These are phyloP conservation scores for Acleris cristana DNA, from an alignment of 2,888 invertebrate species.

Conservation along the genomic window DNA sequence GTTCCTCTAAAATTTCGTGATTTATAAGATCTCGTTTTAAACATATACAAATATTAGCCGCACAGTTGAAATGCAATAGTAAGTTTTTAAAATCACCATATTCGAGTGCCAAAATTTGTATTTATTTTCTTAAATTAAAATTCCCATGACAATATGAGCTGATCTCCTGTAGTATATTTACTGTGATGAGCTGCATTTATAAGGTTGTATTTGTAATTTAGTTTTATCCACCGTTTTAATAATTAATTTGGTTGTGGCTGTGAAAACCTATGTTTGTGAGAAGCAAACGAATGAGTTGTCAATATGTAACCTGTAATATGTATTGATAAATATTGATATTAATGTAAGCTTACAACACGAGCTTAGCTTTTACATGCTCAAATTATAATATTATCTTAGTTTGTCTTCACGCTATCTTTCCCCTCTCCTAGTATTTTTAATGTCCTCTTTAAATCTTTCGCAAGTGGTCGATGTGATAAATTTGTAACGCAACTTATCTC, in stretches of 20 bases:
- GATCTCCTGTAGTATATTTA: slow-evolving; percentile 21
- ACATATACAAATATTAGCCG: background rate
- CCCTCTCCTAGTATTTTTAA: slow-evolving; percentile 51
- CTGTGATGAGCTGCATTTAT: slow-evolving; percentile 39
- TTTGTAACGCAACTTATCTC: background rate
- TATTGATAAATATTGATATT: slow-evolving; percentile 56
- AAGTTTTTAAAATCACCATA: slow-evolving; percentile 25
- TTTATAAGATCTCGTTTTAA: background rate
- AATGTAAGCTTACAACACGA: slow-evolving; percentile 66
- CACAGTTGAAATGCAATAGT: slow-evolving; percentile 13
- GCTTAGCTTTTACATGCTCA: slow-evolving; percentile 77
- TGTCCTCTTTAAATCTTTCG: slow-evolving; percentile 43
- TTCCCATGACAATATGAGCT: slow-evolving; percentile 3
- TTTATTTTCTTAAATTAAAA: slow-evolving; percentile 29
- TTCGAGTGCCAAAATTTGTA: slow-evolving; percentile 46
- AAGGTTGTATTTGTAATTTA: slow-evolving; percentile 32
- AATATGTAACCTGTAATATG: slow-evolving; percentile 39
- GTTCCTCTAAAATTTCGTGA: background rate
- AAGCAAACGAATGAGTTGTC: slow-evolving; percentile 44
- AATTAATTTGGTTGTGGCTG: slow-evolving; percentile 47
- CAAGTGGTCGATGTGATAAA: slow-evolving; percentile 39
- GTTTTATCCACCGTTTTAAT: slow-evolving; percentile 37
- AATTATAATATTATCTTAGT: slow-evolving; percentile 51
- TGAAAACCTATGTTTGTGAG: slow-evolving; percentile 44
- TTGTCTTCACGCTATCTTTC: slow-evolving; percentile 45